These are phyloP conservation scores for Nylanderia fulva DNA, from an alignment of 1,140 invertebrate genomes.

Conservation along the genomic window DNA sequence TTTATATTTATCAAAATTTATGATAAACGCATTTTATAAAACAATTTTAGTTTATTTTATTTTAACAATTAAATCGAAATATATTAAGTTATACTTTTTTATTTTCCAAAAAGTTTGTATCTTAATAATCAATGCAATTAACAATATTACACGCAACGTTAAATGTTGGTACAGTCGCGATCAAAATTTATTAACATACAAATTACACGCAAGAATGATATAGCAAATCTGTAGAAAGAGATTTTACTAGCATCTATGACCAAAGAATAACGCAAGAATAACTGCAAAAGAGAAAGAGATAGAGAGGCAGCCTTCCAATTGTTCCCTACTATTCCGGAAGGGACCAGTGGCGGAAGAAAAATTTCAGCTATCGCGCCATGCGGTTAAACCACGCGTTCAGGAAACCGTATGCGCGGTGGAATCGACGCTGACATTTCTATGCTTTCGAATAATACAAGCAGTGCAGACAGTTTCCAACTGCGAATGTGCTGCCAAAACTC, in stretches of 20 bases:
- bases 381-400: conserved; percentile 37
- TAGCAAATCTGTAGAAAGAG: neutral
- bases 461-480: conserved; percentile 8
- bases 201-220: neutral
- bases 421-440: conserved; percentile 42
- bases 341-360: conserved; percentile 14
- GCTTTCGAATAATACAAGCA: conserved; percentile 20
- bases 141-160: neutral
- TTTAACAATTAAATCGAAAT: neutral
- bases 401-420: conserved; percentile 26
- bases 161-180: neutral
- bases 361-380: conserved; percentile 5
- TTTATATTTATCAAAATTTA: neutral
- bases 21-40: neutral
- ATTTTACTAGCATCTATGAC: neutral
- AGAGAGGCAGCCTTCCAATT: conserved; percentile 18
- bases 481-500: neutral
- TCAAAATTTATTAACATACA: conserved; percentile 9
- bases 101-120: neutral
- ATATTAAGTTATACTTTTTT: neutral
- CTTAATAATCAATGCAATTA: neutral
- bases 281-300: neutral
- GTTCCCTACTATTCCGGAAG: conserved; percentile 39
- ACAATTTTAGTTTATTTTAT: neutral
- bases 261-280: neutral